Conservation (phyloP, 1,140 invertebrate genomes). For the Drosophila baimaii region DNA sequence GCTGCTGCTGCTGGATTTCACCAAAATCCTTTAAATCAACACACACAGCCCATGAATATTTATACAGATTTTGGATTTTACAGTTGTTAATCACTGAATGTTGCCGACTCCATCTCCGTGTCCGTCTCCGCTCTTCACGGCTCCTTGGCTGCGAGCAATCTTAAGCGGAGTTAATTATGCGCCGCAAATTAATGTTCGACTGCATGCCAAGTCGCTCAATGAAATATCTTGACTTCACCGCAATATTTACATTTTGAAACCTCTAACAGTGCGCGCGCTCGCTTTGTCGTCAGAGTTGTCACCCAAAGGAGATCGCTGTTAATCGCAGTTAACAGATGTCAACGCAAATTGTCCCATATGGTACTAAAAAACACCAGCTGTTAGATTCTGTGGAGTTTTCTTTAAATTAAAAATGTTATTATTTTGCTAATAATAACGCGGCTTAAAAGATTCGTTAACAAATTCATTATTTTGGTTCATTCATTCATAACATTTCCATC, state of each 20-base stretch:
- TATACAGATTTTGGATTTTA: constrained; percentile 63
- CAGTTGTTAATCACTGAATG: constrained; percentile 73
- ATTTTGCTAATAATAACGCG: no score
- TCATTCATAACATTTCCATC: no score
- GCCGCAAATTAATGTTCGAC: constrained; percentile 62
- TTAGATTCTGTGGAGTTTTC: no score
- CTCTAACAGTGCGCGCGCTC: constrained; percentile 8
- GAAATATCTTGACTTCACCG: constrained; percentile 14
- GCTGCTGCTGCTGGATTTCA: constrained; percentile 73
- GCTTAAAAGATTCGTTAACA: no score
- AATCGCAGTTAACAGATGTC: neutral
- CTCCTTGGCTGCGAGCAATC: constrained; percentile 67
- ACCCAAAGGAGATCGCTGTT: neutral
- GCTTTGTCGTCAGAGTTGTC: constrained; percentile 2
- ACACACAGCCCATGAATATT: constrained; percentile 37
- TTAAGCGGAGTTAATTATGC: constrained; percentile 78
- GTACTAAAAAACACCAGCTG: neutral
- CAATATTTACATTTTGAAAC: constrained; percentile 4
- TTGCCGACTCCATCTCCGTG: constrained; percentile 12
- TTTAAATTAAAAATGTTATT: neutral
- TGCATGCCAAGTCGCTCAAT: constrained; percentile 43
- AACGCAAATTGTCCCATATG: neutral
- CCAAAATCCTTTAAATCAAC: constrained; percentile 75
- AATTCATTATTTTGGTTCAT: no score
- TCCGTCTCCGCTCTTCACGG: constrained; percentile 59